Percentiles rank a stretch among this genome's conserved stretches.
Evolutionary conservation across 2,113 vertebrate species (phyloP).

Genomic region (Ammospiza nelsoni): DNA sequence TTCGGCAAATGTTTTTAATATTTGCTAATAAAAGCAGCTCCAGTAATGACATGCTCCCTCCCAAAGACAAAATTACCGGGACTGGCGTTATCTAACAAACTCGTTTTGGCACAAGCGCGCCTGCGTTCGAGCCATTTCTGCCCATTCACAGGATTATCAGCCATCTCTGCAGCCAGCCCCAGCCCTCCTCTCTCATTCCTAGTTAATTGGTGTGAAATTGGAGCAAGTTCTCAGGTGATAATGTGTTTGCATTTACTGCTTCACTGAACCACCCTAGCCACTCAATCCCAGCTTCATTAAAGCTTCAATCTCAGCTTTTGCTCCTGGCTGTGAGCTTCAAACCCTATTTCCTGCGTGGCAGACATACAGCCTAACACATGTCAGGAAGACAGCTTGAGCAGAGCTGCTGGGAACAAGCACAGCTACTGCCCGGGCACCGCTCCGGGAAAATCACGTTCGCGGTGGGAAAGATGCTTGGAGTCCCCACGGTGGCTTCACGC

Average conservation of each 20-base stretch:
- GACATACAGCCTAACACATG: constrained; percentile 60
- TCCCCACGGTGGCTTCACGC: constrained; percentile 8
- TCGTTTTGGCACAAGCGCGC: constrained; percentile 30
- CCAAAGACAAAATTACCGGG: constrained; percentile 32
- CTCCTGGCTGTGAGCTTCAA: constrained; percentile 74
- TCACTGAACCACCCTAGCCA: constrained; percentile 72
- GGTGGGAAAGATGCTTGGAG: background rate
- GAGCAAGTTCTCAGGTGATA: constrained; percentile 79
- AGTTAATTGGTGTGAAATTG: constrained; percentile 80
- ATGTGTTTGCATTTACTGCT: constrained; percentile 81
- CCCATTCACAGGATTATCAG: constrained; percentile 62
- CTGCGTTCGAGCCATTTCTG: constrained; percentile 36
- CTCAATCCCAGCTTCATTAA: constrained; percentile 75
- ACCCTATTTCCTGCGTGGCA: constrained; percentile 72
- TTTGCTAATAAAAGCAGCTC: constrained; percentile 60
- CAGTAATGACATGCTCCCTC: constrained; percentile 43
- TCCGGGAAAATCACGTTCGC: constrained; percentile 31
- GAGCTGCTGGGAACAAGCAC: constrained; percentile 36
- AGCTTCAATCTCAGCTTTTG: constrained; percentile 63
- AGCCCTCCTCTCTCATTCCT: constrained; percentile 74
- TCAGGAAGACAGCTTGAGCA: constrained; percentile 55
- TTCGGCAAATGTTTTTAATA: constrained; percentile 50
- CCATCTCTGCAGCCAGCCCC: constrained; percentile 63
- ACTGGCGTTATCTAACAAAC: constrained; percentile 57
- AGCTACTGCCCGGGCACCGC: background rate